Evolutionary conservation across 2,797 vertebrate species (phyloP), one percentile per base, ranked within the genome.

Genomic region (Salmo trutta): DNA sequence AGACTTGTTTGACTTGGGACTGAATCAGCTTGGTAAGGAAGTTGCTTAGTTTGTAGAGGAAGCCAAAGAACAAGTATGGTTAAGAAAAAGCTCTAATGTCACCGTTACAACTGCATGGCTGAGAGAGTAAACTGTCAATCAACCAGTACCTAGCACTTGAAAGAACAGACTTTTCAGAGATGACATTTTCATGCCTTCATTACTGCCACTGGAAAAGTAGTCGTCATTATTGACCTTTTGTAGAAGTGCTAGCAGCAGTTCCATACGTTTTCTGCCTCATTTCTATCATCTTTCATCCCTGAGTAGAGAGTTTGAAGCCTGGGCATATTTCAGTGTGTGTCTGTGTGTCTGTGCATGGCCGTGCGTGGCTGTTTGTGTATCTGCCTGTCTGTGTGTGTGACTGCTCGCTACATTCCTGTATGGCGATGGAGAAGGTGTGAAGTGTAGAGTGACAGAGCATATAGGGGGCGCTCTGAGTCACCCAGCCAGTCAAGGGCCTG

Each of bases 201-300:
- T 82, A 70, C 52, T 68, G 17, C 79, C 51, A 75, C 56, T 21
- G 33, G 54, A 70, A 80, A 80, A 83, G 75, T 86, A 73, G 66
- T 80, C 75, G 75, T 62, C n/a, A 53, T 77, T 76, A 86, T 62
- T 82, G 74, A 88, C 75, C 83, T 88, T 88, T 87, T 89, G 54
- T 69, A 83, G 78, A 79, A 83, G 66, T 62, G 53, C 75, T 75
- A 78, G 65, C 81, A 78, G 65, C 81, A 82, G 83, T 17, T 21
- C 41, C 29, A 33, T 2, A 31, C 12, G 29, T 33, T 41, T 36
- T 69, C 27, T 8, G 27, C 52, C 72, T 72, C 31, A 24, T 62
- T 80, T 27, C 66, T 16, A 1, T 79, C n/a, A 71, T 29, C 29
- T 74, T 17, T 17, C 31, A 74, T 74, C 36, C 31, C 1, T 41